phyloP scores from a whole-genome alignment of 2,797 vertebrate genomes.

The Chrysocyon brachyurus region DNA sequence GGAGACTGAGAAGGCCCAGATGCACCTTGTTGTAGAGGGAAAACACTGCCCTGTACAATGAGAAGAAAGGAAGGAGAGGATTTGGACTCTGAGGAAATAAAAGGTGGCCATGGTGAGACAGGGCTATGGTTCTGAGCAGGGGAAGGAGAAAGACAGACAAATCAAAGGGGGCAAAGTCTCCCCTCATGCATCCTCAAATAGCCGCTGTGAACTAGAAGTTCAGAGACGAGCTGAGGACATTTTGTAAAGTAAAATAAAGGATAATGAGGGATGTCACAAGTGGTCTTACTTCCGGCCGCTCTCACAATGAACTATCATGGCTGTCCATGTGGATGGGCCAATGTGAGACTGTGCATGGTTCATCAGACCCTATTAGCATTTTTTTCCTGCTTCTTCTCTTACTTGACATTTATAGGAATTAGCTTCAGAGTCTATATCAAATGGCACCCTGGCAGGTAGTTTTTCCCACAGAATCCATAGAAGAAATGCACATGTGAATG shows the following conservation, averaged over 20 bases:
- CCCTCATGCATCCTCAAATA: neutral
- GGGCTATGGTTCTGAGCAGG: slow-evolving; percentile 6
- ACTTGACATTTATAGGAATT: slow-evolving; percentile 62
- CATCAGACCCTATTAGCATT: slow-evolving; percentile 7
- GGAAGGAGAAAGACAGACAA: neutral
- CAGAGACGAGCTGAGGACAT: neutral
- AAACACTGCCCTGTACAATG: neutral
- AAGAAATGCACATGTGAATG: neutral
- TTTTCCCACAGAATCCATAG: neutral
- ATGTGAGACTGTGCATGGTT: neutral
- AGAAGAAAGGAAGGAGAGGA: slow-evolving; percentile 25
- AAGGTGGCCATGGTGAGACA: neutral
- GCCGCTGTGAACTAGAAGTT: neutral
- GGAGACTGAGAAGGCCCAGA: slow-evolving; percentile 5
- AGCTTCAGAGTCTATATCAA: slow-evolving; percentile 43
- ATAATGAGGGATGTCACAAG: neutral
- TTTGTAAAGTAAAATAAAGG: slow-evolving; percentile 28
- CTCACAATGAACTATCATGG: slow-evolving; percentile 42
- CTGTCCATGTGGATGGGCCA: slow-evolving; percentile 23
- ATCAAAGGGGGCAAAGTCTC: neutral
- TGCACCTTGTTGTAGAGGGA: neutral
- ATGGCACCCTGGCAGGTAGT: neutral
- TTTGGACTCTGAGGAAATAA: slow-evolving; percentile 35
- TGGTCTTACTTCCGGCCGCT: neutral
- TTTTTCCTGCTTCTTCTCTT: slow-evolving; percentile 47